phyloP scores from a whole-genome alignment of 2,888 invertebrate species.

The Tachina grossa region DNA sequence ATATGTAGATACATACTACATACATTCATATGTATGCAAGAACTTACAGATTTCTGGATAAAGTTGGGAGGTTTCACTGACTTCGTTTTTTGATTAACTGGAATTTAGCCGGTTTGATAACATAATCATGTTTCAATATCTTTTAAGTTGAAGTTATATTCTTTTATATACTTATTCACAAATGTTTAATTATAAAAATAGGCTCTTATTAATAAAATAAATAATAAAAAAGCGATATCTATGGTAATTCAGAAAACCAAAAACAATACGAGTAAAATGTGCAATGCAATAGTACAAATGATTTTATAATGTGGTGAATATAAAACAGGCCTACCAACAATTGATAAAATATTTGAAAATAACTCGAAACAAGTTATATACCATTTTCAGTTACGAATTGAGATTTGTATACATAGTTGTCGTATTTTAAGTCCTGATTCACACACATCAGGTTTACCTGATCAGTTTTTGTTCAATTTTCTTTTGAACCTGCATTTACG shows the following conservation, averaged over 20 bases:
- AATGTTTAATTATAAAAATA: neutral
- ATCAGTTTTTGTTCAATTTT: too few relatives aligned
- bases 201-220: neutral
- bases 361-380: too few relatives aligned
- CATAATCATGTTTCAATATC: neutral
- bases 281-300: neutral
- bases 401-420: too few relatives aligned
- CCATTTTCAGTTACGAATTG: too few relatives aligned
- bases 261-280: constrained; percentile 8
- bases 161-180: constrained; percentile 11
- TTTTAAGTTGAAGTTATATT: neutral
- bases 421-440: too few relatives aligned
- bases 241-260: constrained; percentile 27
- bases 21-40: too few relatives aligned
- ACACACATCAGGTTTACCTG: too few relatives aligned
- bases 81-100: constrained; percentile 16
- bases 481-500: too few relatives aligned
- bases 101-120: neutral
- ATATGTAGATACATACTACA: neutral
- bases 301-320: neutral
- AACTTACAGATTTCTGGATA: constrained; percentile 30
- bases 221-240: constrained; percentile 18
- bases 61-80: constrained; percentile 8
- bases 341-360: too few relatives aligned
- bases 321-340: neutral